Percentiles rank a stretch among this genome's conserved stretches.
phyloP scores from a whole-genome alignment of 2,113 vertebrate species.

The Egretta garzetta region DNA sequence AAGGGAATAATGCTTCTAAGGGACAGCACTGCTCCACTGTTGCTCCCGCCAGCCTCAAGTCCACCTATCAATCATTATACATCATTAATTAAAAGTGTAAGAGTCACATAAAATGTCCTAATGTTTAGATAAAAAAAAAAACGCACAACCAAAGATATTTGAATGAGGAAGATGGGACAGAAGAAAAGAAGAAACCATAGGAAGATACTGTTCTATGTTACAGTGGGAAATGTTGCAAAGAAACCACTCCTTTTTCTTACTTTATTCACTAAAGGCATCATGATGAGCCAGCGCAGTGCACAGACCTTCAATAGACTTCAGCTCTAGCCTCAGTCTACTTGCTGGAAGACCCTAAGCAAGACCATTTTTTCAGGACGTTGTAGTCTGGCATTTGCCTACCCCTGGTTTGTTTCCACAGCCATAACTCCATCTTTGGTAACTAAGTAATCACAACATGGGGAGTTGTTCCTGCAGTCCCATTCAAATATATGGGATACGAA shows the following conservation, averaged over 20 bases:
- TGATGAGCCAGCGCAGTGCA: background rate
- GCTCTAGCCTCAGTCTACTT: background rate
- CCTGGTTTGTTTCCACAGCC: background rate
- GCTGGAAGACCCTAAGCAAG: accelerated
- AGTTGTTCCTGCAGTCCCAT: accelerated
- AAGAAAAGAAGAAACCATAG: background rate
- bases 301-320: background rate
- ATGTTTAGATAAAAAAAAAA: background rate
- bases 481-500: background rate
- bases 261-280: background rate
- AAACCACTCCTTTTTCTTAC: background rate
- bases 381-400: background rate
- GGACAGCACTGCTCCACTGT: background rate
- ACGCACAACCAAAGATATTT: background rate
- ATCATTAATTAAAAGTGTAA: background rate
- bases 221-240: background rate
- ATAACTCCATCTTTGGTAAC: background rate
- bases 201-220: background rate
- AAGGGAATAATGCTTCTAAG: background rate
- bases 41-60: background rate
- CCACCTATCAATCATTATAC: background rate
- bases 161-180: background rate
- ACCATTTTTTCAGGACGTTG: background rate
- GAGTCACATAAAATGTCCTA: background rate
- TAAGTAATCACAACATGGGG: background rate